phyloP scores from a whole-genome alignment of 2,797 vertebrate species.

The Tragopan temminckii region DNA sequence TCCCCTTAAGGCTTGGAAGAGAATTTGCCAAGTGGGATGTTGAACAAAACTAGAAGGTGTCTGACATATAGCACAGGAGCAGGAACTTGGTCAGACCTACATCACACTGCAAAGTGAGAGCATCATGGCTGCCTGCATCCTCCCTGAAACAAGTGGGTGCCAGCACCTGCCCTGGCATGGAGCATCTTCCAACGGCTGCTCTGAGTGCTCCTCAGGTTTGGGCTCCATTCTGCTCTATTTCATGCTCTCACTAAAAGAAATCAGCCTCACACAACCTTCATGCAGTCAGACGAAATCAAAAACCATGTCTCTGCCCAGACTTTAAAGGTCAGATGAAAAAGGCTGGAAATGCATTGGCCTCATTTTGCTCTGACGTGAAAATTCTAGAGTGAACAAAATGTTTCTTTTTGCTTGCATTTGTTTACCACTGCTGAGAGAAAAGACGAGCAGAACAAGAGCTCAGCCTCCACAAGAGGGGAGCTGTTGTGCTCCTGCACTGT shows the following conservation, averaged over 20 bases:
- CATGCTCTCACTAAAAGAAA: neutral
- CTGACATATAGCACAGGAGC: neutral
- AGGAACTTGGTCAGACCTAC: neutral
- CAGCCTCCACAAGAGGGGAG: neutral
- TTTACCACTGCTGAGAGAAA: neutral
- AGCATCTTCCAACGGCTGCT: neutral
- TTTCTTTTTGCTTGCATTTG: neutral
- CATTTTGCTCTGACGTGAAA: neutral
- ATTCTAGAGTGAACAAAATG: neutral
- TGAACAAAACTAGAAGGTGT: neutral
- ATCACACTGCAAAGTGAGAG: neutral
- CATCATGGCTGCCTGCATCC: neutral
- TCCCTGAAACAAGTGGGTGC: fast-evolving
- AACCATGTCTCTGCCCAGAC: neutral
- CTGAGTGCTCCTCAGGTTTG: neutral
- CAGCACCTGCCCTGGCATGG: neutral
- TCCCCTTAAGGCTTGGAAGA: neutral
- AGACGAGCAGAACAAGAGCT: neutral
- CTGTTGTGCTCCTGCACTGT: neutral
- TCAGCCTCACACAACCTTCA: neutral
- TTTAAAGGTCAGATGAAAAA: neutral
- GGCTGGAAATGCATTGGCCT: neutral
- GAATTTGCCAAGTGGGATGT: neutral
- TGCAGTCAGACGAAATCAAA: fast-evolving
- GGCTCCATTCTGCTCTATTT: neutral